Conservation (phyloP, 2,888 invertebrate genomes). For the Eilema caniola region DNA sequence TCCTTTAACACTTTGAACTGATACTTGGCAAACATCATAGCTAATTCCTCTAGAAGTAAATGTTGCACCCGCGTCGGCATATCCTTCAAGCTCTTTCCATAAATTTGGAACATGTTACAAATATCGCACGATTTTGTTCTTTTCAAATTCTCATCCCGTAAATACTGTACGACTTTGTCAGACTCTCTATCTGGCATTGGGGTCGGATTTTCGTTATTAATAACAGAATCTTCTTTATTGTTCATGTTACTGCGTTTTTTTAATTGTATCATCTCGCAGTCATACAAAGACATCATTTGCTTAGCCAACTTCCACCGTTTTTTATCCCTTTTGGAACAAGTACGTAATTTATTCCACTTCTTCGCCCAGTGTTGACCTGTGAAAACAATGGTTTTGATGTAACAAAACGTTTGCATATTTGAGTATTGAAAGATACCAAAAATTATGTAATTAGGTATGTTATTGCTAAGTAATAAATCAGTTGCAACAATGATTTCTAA, state of each 20-base stretch:
- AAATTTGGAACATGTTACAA: slow-evolving; percentile 2
- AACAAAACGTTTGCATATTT: neutral
- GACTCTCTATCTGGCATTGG: neutral
- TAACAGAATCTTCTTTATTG: neutral
- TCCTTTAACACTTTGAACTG: neutral
- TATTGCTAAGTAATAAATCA: neutral
- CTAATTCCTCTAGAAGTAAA: neutral
- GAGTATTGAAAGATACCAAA: neutral
- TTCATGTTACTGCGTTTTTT: neutral
- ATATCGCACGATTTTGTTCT: slow-evolving; percentile 9
- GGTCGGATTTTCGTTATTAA: neutral
- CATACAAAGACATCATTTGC: neutral
- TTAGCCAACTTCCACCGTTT: neutral
- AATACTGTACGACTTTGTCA: neutral
- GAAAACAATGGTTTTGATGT: neutral
- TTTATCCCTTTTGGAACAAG: neutral
- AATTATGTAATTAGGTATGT: neutral
- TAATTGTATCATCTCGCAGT: neutral
- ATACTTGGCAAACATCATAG: slow-evolving; percentile 11
- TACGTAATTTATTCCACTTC: neutral
- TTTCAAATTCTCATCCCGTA: slow-evolving; percentile 7
- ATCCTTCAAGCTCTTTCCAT: slow-evolving; percentile 1
- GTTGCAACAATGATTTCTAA: neutral
- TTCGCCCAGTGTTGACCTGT: slow-evolving; percentile 6
- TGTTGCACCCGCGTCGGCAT: slow-evolving; percentile 9